Percentiles rank a stretch among this genome's conserved stretches.
phyloP scores from a whole-genome alignment of 2,888 invertebrate genomes.

The Andrena flavipes region DNA sequence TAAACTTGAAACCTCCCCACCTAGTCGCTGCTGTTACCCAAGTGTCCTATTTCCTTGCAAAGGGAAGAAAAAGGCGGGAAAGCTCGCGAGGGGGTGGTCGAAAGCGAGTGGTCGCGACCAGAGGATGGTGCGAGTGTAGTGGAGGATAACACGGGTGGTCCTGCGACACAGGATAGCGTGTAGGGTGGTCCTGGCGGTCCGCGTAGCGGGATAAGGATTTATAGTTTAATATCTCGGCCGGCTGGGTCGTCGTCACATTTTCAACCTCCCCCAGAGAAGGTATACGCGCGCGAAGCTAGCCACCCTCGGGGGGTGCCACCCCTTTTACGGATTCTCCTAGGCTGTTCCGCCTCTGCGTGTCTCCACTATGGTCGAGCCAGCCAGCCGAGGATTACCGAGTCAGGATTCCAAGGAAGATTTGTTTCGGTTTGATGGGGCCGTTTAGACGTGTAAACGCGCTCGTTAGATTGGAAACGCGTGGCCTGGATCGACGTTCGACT shows the following conservation, averaged over 20 bases:
- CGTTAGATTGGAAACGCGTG: constrained; percentile 80
- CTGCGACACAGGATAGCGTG: constrained; percentile 65
- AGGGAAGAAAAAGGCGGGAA: too few relatives aligned
- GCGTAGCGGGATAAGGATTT: constrained; percentile 84
- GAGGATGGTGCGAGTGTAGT: constrained; percentile 25
- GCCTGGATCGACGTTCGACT: constrained; percentile 57
- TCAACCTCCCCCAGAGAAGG: constrained; percentile 76
- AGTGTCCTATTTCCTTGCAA: too few relatives aligned
- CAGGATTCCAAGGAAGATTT: constrained; percentile 80
- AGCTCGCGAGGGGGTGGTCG: too few relatives aligned
- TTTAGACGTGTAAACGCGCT: constrained; percentile 82
- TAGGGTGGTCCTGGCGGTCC: constrained; percentile 77
- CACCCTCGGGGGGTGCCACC: constrained; percentile 50
- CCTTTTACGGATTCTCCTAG: constrained; percentile 63
- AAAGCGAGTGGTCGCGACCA: not conserved
- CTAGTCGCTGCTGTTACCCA: too few relatives aligned
- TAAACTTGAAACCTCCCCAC: too few relatives aligned
- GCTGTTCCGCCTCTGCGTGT: constrained; percentile 15
- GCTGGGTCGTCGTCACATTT: constrained; percentile 79
- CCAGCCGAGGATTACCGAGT: constrained; percentile 60
- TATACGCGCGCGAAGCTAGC: constrained; percentile 65
- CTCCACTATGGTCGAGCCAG: constrained; percentile 21
- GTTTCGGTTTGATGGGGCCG: constrained; percentile 82
- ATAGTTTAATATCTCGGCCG: constrained; percentile 85
- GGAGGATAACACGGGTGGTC: constrained; percentile 38